Base-by-base conservation (phyloP, 1,140 invertebrate species). In the Heliconius hewitsoni region DNA sequence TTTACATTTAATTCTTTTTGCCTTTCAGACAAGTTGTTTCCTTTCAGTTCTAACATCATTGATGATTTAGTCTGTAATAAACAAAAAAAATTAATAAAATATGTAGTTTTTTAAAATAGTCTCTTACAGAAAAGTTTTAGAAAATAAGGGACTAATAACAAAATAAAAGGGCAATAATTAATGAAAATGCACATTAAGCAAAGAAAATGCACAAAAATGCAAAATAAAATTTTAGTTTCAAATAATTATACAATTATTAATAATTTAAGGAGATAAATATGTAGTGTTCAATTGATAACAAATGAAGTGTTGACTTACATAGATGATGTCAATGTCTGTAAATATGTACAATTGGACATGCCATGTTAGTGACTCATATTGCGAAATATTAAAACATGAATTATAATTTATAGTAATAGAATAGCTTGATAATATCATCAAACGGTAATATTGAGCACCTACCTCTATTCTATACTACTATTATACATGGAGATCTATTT, bases 1-100 rank as follows among this genome's bases (percentile, higher is more conserved):
- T 79, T 76, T 27, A 50, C n/a, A 39, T 85, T 85, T 3, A 85
- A 74, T 39, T 83, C 81, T 66, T 76, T 71, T 37, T 85, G 84
- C 34, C 84, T 78, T 71, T 83, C 39, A 30, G 80, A 74, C 11
- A 85, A 81, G 75, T 57, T 82, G 8, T 52, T 78, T 72, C 75
- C 84, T 34, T 39, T 78, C 78, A 85, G 42, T 19, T 77, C 72
- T 27, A 85, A 57, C 84, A 85, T 83, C 27, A 16, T 82, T 50
- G 30, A 57, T 57, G 37, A 42, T 70, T 71, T 52, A 1, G 18
- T 55, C 83, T 84, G 78, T 39, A 85, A 83, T 30, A 77, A 80
- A 30, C 23, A 55, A 30, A 71, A 8, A 23, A 6, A 30, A 0
- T 4, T 66, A 23, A 57, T 66, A 66, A 27, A 66, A 27, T 30